Base-by-base conservation (phyloP, 2,888 invertebrate genomes). In the Abrostola tripartita region DNA sequence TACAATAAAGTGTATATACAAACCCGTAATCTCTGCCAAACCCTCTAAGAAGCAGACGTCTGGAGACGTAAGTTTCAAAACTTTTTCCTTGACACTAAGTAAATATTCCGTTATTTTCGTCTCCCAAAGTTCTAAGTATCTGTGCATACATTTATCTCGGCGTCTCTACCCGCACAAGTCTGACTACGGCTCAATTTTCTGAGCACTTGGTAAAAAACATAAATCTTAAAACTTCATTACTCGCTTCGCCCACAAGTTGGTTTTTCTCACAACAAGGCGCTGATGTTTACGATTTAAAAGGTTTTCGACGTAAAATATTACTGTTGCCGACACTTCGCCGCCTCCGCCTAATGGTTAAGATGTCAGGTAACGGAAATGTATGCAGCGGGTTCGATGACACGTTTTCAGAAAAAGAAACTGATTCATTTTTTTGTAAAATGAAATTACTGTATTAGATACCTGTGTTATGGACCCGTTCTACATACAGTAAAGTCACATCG, bases 221-320 rank as follows among this genome's bases (percentile, higher is more conserved):
- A 90, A 91, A 91, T 89, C 89, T 89, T 84, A 85, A 89, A 90
- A 89, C 88, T 90, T 92, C 90, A 90, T 90, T 89, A 90, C 87
- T 86, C 84, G 85, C 82, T 84, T 79, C 81, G 74, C 82, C 81
- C 85, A 72, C 86, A 82, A 87, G 87, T 89, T 85, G 86, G 85
- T 87, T 90, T 90, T 90, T 88, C 85, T 85, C 81, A 83, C 86
- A 83, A 85, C 88, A 85, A 84, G 83, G 82, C 85, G 83, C 83
- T 86, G 87, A 90, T 91, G 91, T 91, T 92, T 92, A 91, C 92
- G 89, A 91, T 92, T 92, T 92, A 92, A 92, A 92, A 92, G 92
- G 91, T 90, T 92, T 90, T 84, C 84, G 90, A 90, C 90, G 88
- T 92, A 90, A 92, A 91, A 90, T 91, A 92, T 92, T 90, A 86